Evolutionary conservation across 2,888 invertebrate species (phyloP).

Genomic region (Rhyacophila evoluta): DNA sequence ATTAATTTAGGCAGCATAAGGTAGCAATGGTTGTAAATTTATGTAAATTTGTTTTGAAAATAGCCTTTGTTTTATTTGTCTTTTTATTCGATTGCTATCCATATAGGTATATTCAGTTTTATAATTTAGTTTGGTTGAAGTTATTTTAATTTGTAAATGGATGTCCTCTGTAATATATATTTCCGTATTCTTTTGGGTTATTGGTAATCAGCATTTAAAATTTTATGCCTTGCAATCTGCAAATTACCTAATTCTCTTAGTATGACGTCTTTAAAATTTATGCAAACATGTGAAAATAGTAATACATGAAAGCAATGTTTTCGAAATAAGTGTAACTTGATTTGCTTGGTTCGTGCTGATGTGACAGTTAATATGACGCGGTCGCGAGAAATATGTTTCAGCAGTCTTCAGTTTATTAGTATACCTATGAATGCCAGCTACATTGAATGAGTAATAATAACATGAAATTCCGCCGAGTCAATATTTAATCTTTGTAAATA

Average conservation of each 20-base stretch:
- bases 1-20: constrained; percentile 10
- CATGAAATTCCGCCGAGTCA: too few relatives aligned
- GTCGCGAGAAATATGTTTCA: background rate
- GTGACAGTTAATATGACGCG: background rate
- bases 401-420: background rate
- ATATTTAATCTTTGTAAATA: too few relatives aligned
- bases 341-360: background rate
- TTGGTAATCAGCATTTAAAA: too few relatives aligned
- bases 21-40: background rate
- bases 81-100: background rate
- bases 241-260: too few relatives aligned
- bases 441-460: too few relatives aligned
- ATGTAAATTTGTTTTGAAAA: background rate
- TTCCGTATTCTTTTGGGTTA: too few relatives aligned
- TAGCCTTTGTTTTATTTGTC: background rate
- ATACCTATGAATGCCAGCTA: too few relatives aligned
- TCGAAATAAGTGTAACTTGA: background rate
- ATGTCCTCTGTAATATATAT: too few relatives aligned
- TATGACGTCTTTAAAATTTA: background rate
- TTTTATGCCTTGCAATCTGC: too few relatives aligned
- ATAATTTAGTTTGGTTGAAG: background rate
- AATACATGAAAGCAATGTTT: background rate
- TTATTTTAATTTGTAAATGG: background rate
- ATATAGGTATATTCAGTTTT: background rate
- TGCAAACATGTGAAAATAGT: background rate